Evolutionary conservation across 2,113 vertebrate species (phyloP), one percentile per base, ranked within the genome.

Genomic region (Mirounga angustirostris): DNA sequence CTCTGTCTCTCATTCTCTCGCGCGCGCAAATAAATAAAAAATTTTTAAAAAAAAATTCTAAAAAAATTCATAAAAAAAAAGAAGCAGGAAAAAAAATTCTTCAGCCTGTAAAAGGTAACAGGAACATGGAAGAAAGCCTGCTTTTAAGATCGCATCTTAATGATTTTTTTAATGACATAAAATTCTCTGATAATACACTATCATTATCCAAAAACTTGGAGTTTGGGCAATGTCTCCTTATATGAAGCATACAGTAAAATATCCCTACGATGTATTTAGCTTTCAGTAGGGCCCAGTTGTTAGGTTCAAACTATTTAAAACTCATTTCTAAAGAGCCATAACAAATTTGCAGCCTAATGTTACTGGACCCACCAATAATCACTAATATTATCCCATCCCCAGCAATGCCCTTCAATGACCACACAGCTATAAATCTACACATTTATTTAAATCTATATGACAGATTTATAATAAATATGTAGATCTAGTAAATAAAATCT

Each of bases 231-330:
- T 67, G 13, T 67, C 40, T 79, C 10, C 30, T 63, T 46, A 40
- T 36, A 90, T 1, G 69, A 63, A 40, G 12, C 22, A 58, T 76
- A 69, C 16, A 52, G 36, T 43, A 21, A 43, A 69, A 50, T 30
- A 56, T 24, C n/a, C 33, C 43, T 71, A 33, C 18, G 24, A 33
- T 40, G 33, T 65, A 87, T 63, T 91, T 40, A 78, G 36, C 8
- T 89, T 63, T n/a, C 73, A 83, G 30, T 19, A 61, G 50, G 56
- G 16, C 40, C 1, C 33, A 67, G 28, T 56, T 92, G 22, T 89
- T 86, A 86, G 54, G 19, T 69, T 40, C 74, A 90, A 95, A 69
- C 63, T 85, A 43, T 67, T 86, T 85, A 36, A 90, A 94, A 73
- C 33, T 36, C 11, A 7, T 91, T 91, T 95, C 74, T 50, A 61